A percentile compares a stretch with the other conserved stretches of the same genome.
Conservation (phyloP, 2,888 invertebrate genomes). For the Cataglyphis cursor region DNA sequence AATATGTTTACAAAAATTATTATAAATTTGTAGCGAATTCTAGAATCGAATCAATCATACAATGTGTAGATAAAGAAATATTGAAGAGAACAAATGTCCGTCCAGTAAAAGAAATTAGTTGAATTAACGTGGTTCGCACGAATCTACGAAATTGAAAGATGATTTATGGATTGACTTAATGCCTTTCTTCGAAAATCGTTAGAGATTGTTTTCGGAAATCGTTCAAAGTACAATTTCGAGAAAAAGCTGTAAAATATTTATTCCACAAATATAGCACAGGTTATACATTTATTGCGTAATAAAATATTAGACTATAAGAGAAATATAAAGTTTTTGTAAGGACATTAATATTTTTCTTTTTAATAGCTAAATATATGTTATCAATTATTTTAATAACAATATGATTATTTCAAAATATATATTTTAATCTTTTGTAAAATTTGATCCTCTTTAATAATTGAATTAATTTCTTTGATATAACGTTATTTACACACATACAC, state of each 20-base stretch:
- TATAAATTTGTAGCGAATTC: neutral
- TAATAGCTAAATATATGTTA: neutral
- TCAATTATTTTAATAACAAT: neutral
- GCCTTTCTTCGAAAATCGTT: constrained; percentile 55
- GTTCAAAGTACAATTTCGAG: constrained; percentile 22
- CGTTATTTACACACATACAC: neutral
- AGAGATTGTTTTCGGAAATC: constrained; percentile 33
- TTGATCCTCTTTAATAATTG: neutral
- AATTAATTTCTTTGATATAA: neutral
- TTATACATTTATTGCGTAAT: neutral
- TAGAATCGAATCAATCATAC: constrained; percentile 20
- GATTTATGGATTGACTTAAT: constrained; percentile 64
- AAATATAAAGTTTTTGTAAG: neutral
- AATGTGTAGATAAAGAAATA: constrained; percentile 23
- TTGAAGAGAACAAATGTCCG: constrained; percentile 28
- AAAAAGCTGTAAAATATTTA: constrained; percentile 14
- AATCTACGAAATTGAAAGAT: constrained; percentile 60
- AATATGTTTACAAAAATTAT: neutral
- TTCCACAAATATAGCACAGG: constrained; percentile 12
- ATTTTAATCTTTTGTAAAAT: neutral
- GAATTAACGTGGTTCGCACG: constrained; percentile 52
- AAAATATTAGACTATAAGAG: neutral
- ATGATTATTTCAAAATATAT: neutral
- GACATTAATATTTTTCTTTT: neutral
- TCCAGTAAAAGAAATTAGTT: constrained; percentile 38